Evolutionary conservation across 92 coral and sea anemone genomes (phyloP), one percentile per base, ranked within the genome.

Genomic region (Bergia sp.): DNA sequence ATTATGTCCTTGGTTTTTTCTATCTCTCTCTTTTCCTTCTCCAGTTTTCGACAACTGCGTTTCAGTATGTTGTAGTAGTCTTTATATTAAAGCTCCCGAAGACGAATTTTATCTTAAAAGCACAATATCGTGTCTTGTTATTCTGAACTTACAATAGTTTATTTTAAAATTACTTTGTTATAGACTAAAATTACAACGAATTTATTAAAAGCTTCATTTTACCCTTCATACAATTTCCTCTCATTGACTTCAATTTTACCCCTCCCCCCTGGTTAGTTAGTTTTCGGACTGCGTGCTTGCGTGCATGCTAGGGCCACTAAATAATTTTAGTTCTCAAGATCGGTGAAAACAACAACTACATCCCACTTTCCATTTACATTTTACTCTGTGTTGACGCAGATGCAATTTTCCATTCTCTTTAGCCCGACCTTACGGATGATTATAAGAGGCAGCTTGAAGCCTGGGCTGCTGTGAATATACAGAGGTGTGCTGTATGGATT

Each of bases 381-480:
- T 18, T 61, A 16, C 8, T 61, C n/a, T 18, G 29, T 13, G 69
- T 16, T 61, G 8, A 18, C 7, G 23, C 11, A 7, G n/a, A 61
- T 2, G 36, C 58, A 47, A 29, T 23, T 16, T 66, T 37, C 29
- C 18, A 5, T 53, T 73, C 18, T 44, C 43, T 85, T 37, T 61
- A 97, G 99, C 88, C 92, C 44, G 83, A 95, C 69, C 94, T 97
- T 15, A 80, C 82, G 73, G 98, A 95, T 29, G 99, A 97, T 81
- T 94, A 95, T 88, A 91, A 89, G 81, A 92, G 98, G 41, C 99
- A 97, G 86, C 92, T 98, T 57, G 98, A 95, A 86, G 96, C 93
- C 82, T 97, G 99, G 99, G 99, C 99, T 3, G 99, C 99, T 18
- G 98, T 97, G 72, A 97, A 95, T 76, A 97, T 97, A 40, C 99